These are phyloP conservation scores for Hermaeophaga mercurialis DNA, from an alignment of 2,888 invertebrate species.

Conservation along the genomic window DNA sequence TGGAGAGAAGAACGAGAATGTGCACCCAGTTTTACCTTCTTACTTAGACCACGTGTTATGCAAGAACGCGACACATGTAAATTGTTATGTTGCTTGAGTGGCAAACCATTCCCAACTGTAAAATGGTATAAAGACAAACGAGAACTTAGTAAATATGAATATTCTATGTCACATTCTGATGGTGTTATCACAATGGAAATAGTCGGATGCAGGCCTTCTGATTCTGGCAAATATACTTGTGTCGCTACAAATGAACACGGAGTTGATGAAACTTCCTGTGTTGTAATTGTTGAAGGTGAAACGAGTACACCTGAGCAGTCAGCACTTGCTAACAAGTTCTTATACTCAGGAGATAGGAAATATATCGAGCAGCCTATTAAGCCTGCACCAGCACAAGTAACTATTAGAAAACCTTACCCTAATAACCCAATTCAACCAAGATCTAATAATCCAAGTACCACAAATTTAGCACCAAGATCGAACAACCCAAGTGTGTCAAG, in stretches of 20 bases:
- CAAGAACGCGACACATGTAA: slow-evolving; percentile 96
- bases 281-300: slow-evolving; percentile 93
- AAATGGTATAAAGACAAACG: slow-evolving; percentile 91
- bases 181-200: slow-evolving; percentile 98
- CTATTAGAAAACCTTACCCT: slow-evolving; percentile 62
- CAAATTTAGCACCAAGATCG: slow-evolving; percentile 54
- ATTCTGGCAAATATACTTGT: slow-evolving; percentile 96
- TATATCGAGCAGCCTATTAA: slow-evolving; percentile 85
- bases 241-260: slow-evolving; percentile 93
- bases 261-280: slow-evolving; percentile 92
- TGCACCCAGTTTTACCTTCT: slow-evolving; percentile 97
- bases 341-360: slow-evolving; percentile 88
- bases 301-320: slow-evolving; percentile 78
- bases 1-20: slow-evolving; percentile 93
- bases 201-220: slow-evolving; percentile 88
- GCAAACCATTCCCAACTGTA: slow-evolving; percentile 93
- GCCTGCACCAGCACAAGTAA: slow-evolving; percentile 77
- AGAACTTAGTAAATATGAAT: slow-evolving; percentile 89
- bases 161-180: slow-evolving; percentile 87
- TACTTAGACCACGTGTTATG: slow-evolving; percentile 97
- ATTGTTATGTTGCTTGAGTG: slow-evolving; percentile 93
- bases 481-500: slow-evolving; percentile 46
- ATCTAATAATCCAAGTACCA: slow-evolving; percentile 45
- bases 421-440: slow-evolving; percentile 56
- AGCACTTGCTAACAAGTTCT: slow-evolving; percentile 83